Conservation (phyloP, 1,140 invertebrate genomes). For the Tetramorium parvispinum region DNA sequence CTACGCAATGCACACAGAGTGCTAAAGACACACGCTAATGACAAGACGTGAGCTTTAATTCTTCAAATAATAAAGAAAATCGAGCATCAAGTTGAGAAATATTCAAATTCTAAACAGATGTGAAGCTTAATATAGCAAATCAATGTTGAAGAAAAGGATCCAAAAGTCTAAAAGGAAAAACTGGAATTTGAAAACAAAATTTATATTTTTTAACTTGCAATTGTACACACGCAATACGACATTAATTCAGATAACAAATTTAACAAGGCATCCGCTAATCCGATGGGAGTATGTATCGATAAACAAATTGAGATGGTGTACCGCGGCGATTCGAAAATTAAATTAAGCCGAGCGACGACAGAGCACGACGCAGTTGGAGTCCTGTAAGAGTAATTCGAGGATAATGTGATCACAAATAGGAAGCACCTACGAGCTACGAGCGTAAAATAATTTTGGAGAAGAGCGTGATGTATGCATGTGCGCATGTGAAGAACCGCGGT, state of each 20-base stretch:
- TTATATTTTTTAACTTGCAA: neutral
- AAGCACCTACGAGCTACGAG: constrained; percentile 31
- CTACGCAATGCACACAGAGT: constrained; percentile 53
- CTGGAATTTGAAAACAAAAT: neutral
- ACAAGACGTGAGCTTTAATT: constrained; percentile 37
- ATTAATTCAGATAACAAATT: neutral
- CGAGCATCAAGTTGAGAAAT: neutral
- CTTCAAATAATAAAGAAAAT: constrained; percentile 61
- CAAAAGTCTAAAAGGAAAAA: neutral
- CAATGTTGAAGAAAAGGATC: neutral
- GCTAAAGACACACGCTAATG: constrained; percentile 2
- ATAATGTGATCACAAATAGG: constrained; percentile 53
- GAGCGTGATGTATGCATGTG: constrained; percentile 45
- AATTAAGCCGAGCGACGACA: constrained; percentile 6
- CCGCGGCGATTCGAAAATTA: constrained; percentile 19
- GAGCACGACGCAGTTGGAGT: neutral
- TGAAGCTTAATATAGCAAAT: neutral
- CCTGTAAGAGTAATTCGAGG: constrained; percentile 40
- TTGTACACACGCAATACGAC: neutral
- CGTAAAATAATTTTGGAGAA: constrained; percentile 64
- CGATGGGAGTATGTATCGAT: neutral
- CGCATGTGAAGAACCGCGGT: constrained; percentile 9
- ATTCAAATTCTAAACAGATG: neutral
- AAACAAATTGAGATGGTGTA: neutral
- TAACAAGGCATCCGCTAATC: neutral